Evolutionary conservation across 2,113 vertebrate species (phyloP), one percentile per base, ranked within the genome.

Genomic region (Rhabdomys dilectus): DNA sequence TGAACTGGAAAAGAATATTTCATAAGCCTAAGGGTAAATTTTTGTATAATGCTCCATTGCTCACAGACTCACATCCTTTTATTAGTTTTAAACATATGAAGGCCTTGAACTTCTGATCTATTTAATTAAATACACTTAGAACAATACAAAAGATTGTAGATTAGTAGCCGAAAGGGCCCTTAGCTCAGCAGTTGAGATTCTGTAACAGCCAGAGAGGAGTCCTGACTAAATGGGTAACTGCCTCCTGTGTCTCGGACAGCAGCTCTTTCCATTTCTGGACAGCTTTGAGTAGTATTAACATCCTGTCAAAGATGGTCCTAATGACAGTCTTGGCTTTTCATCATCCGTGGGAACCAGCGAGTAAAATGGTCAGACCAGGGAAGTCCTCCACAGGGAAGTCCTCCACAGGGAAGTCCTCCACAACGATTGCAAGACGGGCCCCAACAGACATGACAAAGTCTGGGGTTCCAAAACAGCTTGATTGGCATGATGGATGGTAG

Each of bases 1-100:
- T n/a, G 89, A 85, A 26, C 70, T 95, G 60, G n/a, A 93, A 76
- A 68, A 92, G 39, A 88, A 15, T 48, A 72, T 45, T 91, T 91
- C 13, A 10, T 85, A 86, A 62, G 15, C 81, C 39, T 86, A 86
- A 94, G 68, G 26, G 2, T 91, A 53, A 91, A 72, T 93, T 51
- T 26, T 88, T 51, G 9, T 34, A 73, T 51, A 62, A 51, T 58
- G 58, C 24, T 93, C 19, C 9, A 15, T 72, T 89, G 39, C 17
- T 51, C 93, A 91, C 31, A 86, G 73, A 85, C 29, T 10, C 31
- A 24, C 34, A 64, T 88, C 48, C 70, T 89, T 93, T 88, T 91
- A 73, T 53, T 70, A 91, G 39, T 29, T 68, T 42, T 12, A 31
- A 66, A 75, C 85, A 60, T 53, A 53, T 56, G 58, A 97, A 84